Percentiles rank a stretch among this genome's conserved stretches.
Conservation (phyloP, 2,888 invertebrate genomes). For the Julus scanicus region DNA sequence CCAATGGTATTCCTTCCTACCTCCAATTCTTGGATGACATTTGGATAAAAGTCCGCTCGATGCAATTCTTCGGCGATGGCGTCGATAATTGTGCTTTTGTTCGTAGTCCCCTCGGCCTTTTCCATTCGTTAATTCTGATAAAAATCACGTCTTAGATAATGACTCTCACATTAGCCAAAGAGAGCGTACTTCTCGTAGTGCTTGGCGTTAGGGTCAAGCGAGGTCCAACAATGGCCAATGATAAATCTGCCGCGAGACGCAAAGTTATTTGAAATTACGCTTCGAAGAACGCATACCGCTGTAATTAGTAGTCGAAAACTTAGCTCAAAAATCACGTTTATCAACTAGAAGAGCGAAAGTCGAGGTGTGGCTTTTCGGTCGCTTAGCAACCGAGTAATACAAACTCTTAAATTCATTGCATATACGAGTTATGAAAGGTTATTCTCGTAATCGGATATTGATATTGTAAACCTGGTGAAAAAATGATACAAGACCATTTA, state of each 20-base stretch:
- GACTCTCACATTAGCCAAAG: not conserved
- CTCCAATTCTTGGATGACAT: conserved; percentile 31
- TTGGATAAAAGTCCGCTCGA: conserved; percentile 13
- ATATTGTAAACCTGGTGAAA: too few species aligned
- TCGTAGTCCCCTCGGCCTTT: not conserved
- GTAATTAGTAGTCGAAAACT: not conserved
- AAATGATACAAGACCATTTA: too few species aligned
- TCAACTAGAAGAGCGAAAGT: not conserved
- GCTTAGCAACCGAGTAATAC: conserved; percentile 26
- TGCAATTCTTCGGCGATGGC: conserved; percentile 4
- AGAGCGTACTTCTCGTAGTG: not conserved
- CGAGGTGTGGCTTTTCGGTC: conserved; percentile 27
- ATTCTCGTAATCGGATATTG: not conserved
- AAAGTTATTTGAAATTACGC: too few species aligned
- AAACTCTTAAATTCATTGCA: too few species aligned
- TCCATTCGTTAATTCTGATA: not conserved
- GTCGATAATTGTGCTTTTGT: conserved; percentile 6
- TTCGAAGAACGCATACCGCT: not conserved
- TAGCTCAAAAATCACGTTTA: too few species aligned
- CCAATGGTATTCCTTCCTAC: not conserved
- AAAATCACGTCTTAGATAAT: not conserved
- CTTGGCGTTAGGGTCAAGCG: not conserved
- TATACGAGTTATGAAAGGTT: not conserved
- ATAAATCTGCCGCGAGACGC: too few species aligned
- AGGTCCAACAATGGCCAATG: too few species aligned